phyloP scores from a whole-genome alignment of 2,113 vertebrate genomes.

The Noturus placidus region DNA sequence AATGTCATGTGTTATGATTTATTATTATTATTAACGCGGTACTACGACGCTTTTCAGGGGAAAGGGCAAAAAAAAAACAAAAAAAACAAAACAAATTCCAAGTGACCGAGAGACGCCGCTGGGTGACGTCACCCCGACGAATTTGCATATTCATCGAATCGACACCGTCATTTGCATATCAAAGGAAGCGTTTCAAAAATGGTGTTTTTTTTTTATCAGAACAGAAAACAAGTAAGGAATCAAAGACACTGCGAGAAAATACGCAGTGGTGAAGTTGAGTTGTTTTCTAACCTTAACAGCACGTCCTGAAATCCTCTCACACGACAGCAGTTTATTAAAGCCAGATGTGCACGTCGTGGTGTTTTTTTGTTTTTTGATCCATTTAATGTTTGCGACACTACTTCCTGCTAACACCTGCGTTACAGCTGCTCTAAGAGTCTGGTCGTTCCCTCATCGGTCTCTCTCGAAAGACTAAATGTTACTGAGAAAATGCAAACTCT shows the following conservation, averaged over 20 bases:
- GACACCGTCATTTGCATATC: neutral
- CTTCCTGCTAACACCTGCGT: neutral
- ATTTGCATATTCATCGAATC: neutral
- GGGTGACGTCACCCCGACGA: neutral
- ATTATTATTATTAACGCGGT: neutral
- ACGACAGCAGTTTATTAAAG: neutral
- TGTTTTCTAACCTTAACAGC: neutral
- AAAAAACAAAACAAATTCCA: too few species aligned
- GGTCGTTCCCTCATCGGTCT: neutral
- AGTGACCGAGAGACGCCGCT: too few species aligned
- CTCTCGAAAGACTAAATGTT: neutral
- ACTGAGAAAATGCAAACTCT: neutral
- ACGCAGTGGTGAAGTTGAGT: neutral
- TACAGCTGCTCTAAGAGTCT: neutral
- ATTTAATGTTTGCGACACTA: neutral
- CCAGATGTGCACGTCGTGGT: neutral
- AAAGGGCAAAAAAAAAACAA: neutral
- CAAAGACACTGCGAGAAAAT: neutral
- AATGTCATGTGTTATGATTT: neutral
- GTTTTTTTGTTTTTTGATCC: neutral
- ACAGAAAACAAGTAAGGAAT: neutral
- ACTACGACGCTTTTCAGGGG: neutral
- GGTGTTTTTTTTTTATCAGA: neutral
- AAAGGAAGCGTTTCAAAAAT: neutral
- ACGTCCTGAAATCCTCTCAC: neutral